Conservation (phyloP, 2,113 vertebrate genomes). For the Lates calcarifer region DNA sequence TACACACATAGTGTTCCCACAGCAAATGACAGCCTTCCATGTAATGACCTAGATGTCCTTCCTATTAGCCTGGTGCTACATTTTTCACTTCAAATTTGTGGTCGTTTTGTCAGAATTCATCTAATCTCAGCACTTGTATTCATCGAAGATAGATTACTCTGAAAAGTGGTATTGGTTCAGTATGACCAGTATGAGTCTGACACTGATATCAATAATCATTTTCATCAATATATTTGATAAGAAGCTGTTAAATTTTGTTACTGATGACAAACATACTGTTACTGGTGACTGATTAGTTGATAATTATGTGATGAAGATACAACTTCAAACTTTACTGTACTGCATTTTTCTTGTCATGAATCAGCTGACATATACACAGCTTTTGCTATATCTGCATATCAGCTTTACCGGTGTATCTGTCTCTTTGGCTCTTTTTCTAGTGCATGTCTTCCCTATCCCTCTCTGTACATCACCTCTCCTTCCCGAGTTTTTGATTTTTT, state of each 20-base stretch:
- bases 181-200: background rate
- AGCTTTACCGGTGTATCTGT: too few relatives aligned
- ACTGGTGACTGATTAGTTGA: background rate
- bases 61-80: background rate
- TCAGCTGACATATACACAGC: background rate
- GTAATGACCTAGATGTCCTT: constrained; percentile 1
- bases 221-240: background rate
- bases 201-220: background rate
- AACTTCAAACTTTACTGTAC: background rate
- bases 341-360: background rate
- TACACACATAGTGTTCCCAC: constrained; percentile 48
- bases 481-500: background rate
- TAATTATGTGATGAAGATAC: background rate
- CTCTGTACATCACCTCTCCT: background rate
- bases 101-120: constrained; percentile 2
- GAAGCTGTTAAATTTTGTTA: background rate
- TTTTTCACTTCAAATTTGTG: background rate
- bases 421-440: background rate
- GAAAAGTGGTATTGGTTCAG: background rate
- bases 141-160: background rate
- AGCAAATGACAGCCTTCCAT: constrained; percentile 3
- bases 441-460: background rate
- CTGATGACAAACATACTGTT: background rate
- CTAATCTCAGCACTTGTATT: background rate
- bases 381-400: background rate